Base-by-base conservation (phyloP, 2,113 vertebrate species). In the Bombycilla garrulus region DNA sequence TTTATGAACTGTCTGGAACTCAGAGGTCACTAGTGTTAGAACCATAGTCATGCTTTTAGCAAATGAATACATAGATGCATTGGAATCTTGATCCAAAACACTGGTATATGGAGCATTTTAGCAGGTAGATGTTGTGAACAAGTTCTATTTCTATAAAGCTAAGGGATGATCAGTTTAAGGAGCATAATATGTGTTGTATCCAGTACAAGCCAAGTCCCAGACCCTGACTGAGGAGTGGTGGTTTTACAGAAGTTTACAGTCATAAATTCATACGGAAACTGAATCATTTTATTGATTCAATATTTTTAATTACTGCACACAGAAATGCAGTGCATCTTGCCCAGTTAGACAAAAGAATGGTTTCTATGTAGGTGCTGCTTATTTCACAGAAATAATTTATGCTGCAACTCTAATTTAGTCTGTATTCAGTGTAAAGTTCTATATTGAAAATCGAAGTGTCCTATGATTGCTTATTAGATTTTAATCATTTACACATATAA, bases 401-500 rank as follows among this genome's bases (percentile, higher is more conserved):
- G 29, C 26, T 53, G 31, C 24, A 65, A 23, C 11, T 77, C 24
- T 81, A 86, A 85, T 86, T 91, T 74, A 91, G 54, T 40, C 33
- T 72, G 8, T 16, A 35, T 67, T 61, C 53, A 10, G 24, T 26
- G 9, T 19, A 64, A 86, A 81, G 10, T 94, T 91, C 91, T 86
- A 45, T 62, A 53, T 62, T 48, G 12, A 91, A 95, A 95, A 93
- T 90, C 21, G 4, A 93, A 70, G 54, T 77, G 35, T 72, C 12
- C 12, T 72, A 50, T 76, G 58, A 86, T 73, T 88, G 28, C 14
- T 53, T 88, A 84, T 95, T 90, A 79, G 80, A 81, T 81, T 93
- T 94, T 88, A 95, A 87, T 95, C 38, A 90, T 94, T 93, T 90
- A 67, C 25, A 17, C 50, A 20, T 56, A 67, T 78, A 84, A 10